phyloP scores from a whole-genome alignment of 2,888 invertebrate species.

The Thereva nobilitata region DNA sequence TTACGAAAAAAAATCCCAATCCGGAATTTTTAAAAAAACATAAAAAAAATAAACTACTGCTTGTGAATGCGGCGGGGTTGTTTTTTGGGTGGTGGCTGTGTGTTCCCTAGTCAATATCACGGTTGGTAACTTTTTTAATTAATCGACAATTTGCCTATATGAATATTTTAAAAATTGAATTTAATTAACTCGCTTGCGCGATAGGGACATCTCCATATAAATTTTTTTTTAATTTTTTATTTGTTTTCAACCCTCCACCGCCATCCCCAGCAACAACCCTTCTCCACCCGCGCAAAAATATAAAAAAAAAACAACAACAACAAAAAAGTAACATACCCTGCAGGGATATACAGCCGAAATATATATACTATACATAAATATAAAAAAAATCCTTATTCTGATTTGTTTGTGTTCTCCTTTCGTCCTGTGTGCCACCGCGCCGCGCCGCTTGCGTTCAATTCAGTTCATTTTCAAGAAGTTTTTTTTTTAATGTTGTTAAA shows the following conservation, averaged over 20 bases:
- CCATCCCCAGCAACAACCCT: background rate
- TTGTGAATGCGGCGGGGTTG: background rate
- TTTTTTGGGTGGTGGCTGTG: background rate
- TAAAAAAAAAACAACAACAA: no score
- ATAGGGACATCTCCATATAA: background rate
- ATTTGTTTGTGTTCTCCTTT: background rate
- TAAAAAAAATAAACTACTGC: no score
- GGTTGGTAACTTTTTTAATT: constrained; percentile 36
- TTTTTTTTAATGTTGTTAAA: constrained; percentile 22
- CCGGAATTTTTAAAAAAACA: no score
- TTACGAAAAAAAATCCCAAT: no score
- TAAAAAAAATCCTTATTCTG: constrained; percentile 2
- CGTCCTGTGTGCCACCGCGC: background rate
- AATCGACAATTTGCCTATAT: constrained; percentile 37
- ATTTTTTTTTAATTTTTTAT: constrained; percentile 28
- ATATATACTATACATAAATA: no score
- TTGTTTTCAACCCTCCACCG: constrained; percentile 16
- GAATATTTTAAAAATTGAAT: constrained; percentile 39
- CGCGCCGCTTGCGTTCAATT: background rate
- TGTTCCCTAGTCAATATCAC: constrained; percentile 25
- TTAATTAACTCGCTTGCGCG: constrained; percentile 32
- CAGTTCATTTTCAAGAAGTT: background rate
- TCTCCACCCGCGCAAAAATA: no score
- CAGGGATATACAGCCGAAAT: no score
- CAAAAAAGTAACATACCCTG: no score